phyloP scores from a whole-genome alignment of 2,888 invertebrate genomes.

The Pyrocoelia pectoralis region DNA sequence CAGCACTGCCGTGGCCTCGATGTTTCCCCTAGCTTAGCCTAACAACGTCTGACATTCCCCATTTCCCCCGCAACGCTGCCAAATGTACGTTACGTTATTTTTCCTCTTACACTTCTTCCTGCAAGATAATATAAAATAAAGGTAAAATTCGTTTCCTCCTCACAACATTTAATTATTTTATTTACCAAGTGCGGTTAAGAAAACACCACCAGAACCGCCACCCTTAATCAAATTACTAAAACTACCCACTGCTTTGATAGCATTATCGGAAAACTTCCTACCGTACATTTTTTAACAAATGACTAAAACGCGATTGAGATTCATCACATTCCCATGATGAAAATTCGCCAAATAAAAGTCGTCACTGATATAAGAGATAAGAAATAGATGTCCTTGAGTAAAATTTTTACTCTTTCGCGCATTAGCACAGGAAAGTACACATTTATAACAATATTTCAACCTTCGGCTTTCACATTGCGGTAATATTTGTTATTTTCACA shows the following conservation, averaged over 20 bases:
- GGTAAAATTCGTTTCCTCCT: not conserved
- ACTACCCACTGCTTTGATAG: not conserved
- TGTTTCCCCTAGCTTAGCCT: constrained; percentile 53
- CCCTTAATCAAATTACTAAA: not conserved
- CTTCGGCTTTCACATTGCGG: too few relatives aligned
- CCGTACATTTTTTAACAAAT: not conserved
- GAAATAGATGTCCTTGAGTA: too few relatives aligned
- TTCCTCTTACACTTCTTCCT: constrained; percentile 14
- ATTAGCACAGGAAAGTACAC: too few relatives aligned
- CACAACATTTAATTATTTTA: not conserved
- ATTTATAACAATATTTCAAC: too few relatives aligned
- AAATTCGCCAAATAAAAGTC: too few relatives aligned
- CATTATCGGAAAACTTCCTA: not conserved
- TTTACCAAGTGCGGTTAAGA: constrained; percentile 1
- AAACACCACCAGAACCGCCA: not conserved
- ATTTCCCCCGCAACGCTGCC: constrained; percentile 53
- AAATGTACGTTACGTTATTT: constrained; percentile 32
- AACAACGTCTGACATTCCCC: constrained; percentile 58
- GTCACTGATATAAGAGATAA: too few relatives aligned
- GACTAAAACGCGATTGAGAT: not conserved
- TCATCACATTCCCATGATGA: too few relatives aligned
- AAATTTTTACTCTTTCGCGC: too few relatives aligned
- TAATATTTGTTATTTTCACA: too few relatives aligned
- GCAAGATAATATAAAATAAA: not conserved
- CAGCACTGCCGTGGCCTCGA: constrained; percentile 53